Evolutionary conservation across 2,888 invertebrate genomes (phyloP).

Genomic region (Noctua fimbriata): DNA sequence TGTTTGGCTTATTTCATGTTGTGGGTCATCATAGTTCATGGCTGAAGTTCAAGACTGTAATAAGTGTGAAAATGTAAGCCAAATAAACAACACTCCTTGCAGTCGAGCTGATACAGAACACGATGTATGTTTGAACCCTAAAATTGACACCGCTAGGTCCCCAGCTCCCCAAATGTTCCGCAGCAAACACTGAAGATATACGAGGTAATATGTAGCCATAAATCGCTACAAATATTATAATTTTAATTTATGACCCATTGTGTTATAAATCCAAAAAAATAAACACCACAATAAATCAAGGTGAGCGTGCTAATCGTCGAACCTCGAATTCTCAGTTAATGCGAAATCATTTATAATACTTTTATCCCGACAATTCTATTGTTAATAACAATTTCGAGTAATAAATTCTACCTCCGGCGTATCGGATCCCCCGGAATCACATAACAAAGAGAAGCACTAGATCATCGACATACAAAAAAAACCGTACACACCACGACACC

Average conservation of each 20-base stretch:
- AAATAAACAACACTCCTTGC: background rate
- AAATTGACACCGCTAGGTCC: background rate
- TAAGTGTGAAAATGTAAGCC: background rate
- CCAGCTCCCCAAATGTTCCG: conserved; percentile 1
- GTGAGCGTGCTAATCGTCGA: conserved; percentile 71
- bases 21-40: background rate
- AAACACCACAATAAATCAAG: conserved; percentile 65
- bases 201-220: conserved; percentile 38
- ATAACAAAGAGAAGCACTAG: conserved; percentile 84
- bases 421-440: conserved; percentile 81
- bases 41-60: background rate
- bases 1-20: background rate
- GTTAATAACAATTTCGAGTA: conserved; percentile 71
- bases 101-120: background rate
- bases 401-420: conserved; percentile 79
- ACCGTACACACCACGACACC: conserved; percentile 86
- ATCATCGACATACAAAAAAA: conserved; percentile 83
- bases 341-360: conserved; percentile 72
- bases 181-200: conserved; percentile 37
- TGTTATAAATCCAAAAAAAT: conserved; percentile 59
- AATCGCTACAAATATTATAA: conserved; percentile 55
- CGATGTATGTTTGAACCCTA: background rate
- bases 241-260: conserved; percentile 54
- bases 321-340: conserved; percentile 69
- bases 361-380: conserved; percentile 71